phyloP scores from a whole-genome alignment of 2,113 vertebrate genomes.

The Saguinus imperator region DNA sequence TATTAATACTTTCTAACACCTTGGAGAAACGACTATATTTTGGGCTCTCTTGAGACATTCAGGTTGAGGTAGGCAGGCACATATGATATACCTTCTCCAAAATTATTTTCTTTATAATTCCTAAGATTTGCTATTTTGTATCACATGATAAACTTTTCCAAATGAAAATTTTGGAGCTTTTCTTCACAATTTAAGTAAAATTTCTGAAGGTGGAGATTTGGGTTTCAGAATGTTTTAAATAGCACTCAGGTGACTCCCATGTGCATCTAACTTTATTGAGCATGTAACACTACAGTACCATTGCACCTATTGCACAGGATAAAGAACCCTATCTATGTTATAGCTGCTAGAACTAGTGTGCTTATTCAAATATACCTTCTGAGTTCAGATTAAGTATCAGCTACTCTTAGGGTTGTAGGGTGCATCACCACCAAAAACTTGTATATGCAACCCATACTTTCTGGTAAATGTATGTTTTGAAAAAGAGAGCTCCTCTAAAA shows the following conservation, averaged over 20 bases:
- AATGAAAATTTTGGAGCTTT: not conserved
- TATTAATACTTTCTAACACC: not conserved
- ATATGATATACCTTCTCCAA: not conserved
- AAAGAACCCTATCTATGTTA: not conserved
- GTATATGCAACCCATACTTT: not conserved
- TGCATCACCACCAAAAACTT: not conserved
- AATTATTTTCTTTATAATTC: not conserved
- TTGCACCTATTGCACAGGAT: not conserved
- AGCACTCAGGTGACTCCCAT: not conserved
- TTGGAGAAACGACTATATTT: not conserved
- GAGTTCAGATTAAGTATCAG: not conserved
- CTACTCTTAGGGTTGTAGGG: not conserved
- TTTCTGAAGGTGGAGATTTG: not conserved
- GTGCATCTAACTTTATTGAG: not conserved
- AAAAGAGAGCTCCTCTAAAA: not conserved
- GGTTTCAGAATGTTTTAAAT: not conserved
- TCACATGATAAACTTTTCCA: not conserved
- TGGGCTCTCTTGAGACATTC: not conserved
- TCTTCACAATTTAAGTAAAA: not conserved
- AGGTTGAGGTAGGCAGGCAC: not conserved
- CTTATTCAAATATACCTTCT: not conserved
- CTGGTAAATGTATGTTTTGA: not conserved
- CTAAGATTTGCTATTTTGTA: not conserved
- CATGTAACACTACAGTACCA: not conserved
- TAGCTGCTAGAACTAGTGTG: not conserved